Base-by-base conservation (phyloP, 2,888 invertebrate species). In the Anarsia innoxiella region DNA sequence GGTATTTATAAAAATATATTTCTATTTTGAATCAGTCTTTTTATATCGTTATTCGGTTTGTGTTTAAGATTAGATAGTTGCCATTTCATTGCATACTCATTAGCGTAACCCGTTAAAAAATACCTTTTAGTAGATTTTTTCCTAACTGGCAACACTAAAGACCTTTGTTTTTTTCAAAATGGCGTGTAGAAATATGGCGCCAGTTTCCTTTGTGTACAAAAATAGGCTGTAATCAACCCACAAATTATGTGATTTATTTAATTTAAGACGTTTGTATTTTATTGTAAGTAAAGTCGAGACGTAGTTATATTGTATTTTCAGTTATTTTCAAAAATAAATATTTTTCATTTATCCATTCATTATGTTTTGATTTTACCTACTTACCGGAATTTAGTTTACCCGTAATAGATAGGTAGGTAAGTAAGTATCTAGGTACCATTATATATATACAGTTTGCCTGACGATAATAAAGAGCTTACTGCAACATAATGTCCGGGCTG, bases 301-400 rank as follows among this genome's bases (percentile, higher is more conserved):
- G 26, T 35, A 29, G 42, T 42, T 44, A 42, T 47, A 48, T 48
- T 38, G 41, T 53, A 49, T 44, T 53, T 59, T 55, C 50, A 54
- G 44, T 58, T 58, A 58, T 57, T 57, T 59, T 51, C 47, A 66
- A n/a, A n/a, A n/a, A 58, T 63, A 62, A 59, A 62, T 33, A 37
- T 43, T 41, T 44, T 43, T 40, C 28, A 41, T 44, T 41, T 42
- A 44, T n/a, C n/a, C n/a, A n/a, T n/a, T n/a, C n/a, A n/a, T n/a
- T n/a, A n/a, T n/a, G n/a, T n/a, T n/a, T n/a, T n/a, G n/a, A n/a
- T n/a, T n/a, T n/a, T n/a, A n/a, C n/a, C n/a, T n/a, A n/a, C n/a
- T n/a, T n/a, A n/a, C n/a, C n/a, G n/a, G n/a, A n/a, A n/a, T n/a
- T n/a, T n/a, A n/a, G n/a, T n/a, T n/a, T n/a, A n/a, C n/a, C n/a